Evolutionary conservation across 2,888 invertebrate species (phyloP).

Genomic region (Sminthurides aquaticus): DNA sequence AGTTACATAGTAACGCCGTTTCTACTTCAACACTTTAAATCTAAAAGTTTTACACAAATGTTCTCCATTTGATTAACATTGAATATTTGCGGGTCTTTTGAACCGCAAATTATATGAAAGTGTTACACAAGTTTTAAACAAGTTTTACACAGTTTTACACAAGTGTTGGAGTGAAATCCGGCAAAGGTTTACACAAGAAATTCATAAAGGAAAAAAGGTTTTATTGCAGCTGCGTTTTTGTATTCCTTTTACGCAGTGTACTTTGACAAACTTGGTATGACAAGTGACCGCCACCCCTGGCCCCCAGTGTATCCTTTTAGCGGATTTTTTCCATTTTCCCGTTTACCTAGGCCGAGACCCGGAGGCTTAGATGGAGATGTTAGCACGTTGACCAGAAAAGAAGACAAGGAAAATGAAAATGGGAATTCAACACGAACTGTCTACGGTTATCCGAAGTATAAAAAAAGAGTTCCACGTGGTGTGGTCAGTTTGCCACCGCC

Average conservation of each 20-base stretch:
- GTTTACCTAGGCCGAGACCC: neutral
- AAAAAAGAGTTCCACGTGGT: conserved; percentile 9
- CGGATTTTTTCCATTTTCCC: conserved; percentile 22
- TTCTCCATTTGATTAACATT: no score
- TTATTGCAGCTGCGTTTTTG: no score
- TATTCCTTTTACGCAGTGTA: conserved; percentile 28
- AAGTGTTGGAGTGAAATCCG: no score
- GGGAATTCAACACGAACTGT: neutral
- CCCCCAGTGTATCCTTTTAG: conserved; percentile 24
- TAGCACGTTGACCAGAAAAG: neutral
- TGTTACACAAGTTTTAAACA: no score
- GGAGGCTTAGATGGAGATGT: neutral
- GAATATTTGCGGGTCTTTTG: no score
- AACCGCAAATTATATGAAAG: no score
- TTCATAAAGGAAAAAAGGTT: no score
- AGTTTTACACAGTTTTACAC: no score
- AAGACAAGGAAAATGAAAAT: neutral
- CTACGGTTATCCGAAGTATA: neutral
- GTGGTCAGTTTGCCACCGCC: conserved; percentile 38
- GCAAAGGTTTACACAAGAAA: no score
- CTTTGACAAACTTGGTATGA: conserved; percentile 39
- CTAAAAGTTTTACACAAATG: no score
- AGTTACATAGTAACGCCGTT: no score
- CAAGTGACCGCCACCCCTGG: conserved; percentile 34
- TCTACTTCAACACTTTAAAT: no score